Evolutionary conservation across 2,888 invertebrate genomes (phyloP).

Genomic region (Epinotia nisella): DNA sequence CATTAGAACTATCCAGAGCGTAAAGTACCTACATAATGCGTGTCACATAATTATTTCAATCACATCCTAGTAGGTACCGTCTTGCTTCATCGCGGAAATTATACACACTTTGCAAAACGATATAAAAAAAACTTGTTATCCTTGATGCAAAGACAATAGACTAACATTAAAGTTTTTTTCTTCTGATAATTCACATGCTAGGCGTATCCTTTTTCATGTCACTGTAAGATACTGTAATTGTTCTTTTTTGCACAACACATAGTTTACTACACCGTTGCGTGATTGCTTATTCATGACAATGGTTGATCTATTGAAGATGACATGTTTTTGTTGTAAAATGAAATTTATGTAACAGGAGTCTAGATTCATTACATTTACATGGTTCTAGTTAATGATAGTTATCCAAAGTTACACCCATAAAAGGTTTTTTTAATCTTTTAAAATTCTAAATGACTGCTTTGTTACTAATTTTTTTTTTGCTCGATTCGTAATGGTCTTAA

Average conservation of each 20-base stretch:
- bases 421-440: no score
- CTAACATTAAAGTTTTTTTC: conserved; percentile 68
- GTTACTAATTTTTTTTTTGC: no score
- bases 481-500: no score
- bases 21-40: conserved; percentile 3
- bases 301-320: conserved; percentile 2
- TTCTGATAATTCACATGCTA: conserved; percentile 73
- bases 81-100: conserved; percentile 70
- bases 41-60: conserved; percentile 27
- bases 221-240: conserved; percentile 53
- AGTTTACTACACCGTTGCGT: conserved; percentile 52
- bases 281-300: conserved; percentile 38
- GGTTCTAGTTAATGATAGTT: not conserved
- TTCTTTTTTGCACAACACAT: conserved; percentile 51
- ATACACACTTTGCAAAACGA: conserved; percentile 65
- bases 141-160: conserved; percentile 75
- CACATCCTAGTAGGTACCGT: conserved; percentile 36
- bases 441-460: no score
- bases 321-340: not conserved
- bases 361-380: not conserved
- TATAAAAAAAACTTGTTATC: conserved; percentile 72
- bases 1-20: not conserved
- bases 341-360: not conserved
- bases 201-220: conserved; percentile 68
- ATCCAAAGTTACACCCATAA: no score